A percentile compares a stretch with the other conserved stretches of the same genome.
Conservation (phyloP, 2,888 invertebrate genomes). For the Diaphora mendica region DNA sequence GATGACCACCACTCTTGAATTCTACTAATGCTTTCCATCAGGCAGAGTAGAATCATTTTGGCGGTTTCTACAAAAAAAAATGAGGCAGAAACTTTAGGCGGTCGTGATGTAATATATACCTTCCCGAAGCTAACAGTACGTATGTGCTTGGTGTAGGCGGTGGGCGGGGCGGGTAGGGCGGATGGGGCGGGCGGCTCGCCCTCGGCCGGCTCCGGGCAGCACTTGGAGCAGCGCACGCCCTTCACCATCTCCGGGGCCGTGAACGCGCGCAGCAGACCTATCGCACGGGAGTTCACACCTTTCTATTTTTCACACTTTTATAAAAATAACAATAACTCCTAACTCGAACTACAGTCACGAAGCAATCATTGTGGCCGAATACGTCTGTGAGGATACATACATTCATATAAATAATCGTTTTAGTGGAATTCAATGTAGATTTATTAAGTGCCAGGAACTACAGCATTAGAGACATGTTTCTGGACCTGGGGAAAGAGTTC, state of each 20-base stretch:
- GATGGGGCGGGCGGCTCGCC: slow-evolving; percentile 50
- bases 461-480: too few relatives aligned
- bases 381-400: too few relatives aligned
- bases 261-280: slow-evolving; percentile 92
- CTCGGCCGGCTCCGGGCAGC: slow-evolving; percentile 78
- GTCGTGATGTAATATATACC: slow-evolving; percentile 75
- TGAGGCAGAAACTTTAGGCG: neutral
- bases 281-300: too few relatives aligned
- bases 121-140: slow-evolving; percentile 92
- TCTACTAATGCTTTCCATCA: too few relatives aligned
- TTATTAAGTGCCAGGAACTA: too few relatives aligned
- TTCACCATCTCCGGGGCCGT: slow-evolving; percentile 94
- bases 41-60: too few relatives aligned
- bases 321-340: neutral
- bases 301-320: neutral
- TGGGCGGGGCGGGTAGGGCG: slow-evolving; percentile 60
- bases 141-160: slow-evolving; percentile 87
- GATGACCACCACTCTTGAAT: too few relatives aligned
- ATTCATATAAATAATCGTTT: too few relatives aligned
- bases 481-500: too few relatives aligned
- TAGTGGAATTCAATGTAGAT: too few relatives aligned
- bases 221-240: slow-evolving; percentile 93
- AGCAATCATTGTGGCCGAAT: too few relatives aligned
- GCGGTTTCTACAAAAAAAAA: neutral
- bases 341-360: too few relatives aligned